Evolutionary conservation across 1,140 invertebrate species (phyloP), one percentile per base, ranked within the genome.

Genomic region (Diorhabda sublineata): DNA sequence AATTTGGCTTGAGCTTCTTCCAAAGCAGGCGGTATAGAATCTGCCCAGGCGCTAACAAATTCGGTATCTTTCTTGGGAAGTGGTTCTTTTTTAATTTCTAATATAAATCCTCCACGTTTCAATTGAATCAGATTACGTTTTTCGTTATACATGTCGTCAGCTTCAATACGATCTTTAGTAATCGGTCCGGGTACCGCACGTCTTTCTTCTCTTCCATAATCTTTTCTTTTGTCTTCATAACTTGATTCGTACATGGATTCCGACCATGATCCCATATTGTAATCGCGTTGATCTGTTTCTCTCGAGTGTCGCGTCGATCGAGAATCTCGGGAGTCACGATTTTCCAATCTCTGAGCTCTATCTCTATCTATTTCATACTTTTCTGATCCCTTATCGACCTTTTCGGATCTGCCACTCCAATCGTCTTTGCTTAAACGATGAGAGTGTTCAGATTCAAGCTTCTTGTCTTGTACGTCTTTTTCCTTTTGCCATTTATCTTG

Each of bases 91-190:
- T 74, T 74, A 58, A 67, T 60, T 5, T 61, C 61, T 3, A 63
- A 64, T 3, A 71, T 67, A 45, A 74, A 70, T 59, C 74, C 70
- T 5, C 78, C 80, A 41, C 85, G 81, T 68, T 86, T 87, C 45
- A 87, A 72, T 68, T 84, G 82, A 4, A 83, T 87, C 41, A 87
- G 72, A 69, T 81, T 84, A 9, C 86, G 81, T 73, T 87, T 87
- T 61, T 87, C 86, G 6, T 75, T 81, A 59, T 83, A 83, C 11
- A 84, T 73, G 72, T 88, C 87, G 11, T 87, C 85, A 3, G 87
- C 86, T 73, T 87, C 87, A 2, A 88, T 79, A 71, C 87, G 87
- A 60, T 89, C 87, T 66, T 85, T 83, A 2, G 86, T 88, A 3
- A 89, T 86, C 1, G 87, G 87, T 42, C 86, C 86, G 2, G 86